Conservation (phyloP, 2,113 vertebrate genomes). For the Charina bottae region DNA sequence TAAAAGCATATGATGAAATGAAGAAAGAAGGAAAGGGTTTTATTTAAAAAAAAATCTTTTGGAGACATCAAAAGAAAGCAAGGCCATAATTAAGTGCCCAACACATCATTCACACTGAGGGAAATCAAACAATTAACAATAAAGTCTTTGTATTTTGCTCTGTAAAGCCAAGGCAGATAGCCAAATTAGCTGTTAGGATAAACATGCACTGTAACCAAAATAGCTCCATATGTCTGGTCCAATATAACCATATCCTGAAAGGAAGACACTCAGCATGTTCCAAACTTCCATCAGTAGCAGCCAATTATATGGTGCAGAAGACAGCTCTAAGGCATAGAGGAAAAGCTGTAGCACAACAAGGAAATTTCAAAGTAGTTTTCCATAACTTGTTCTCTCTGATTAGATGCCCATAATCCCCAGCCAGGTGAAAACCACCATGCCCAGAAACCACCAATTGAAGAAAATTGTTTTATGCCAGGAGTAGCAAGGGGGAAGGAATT, state of each 20-base stretch:
- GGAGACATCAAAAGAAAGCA: too few relatives aligned
- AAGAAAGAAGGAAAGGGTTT: slow-evolving; percentile 10
- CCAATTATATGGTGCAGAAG: not conserved
- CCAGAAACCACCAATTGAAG: not conserved
- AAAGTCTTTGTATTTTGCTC: not conserved
- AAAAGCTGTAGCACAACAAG: not conserved
- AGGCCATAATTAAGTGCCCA: too few relatives aligned
- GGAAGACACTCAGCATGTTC: not conserved
- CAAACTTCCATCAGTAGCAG: not conserved
- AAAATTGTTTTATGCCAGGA: not conserved
- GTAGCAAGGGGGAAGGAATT: not conserved
- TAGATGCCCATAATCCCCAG: not conserved
- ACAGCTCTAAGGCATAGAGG: not conserved
- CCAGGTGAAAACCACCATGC: not conserved
- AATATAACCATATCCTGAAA: not conserved
- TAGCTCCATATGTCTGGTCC: not conserved
- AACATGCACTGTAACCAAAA: not conserved
- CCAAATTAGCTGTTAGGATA: not conserved
- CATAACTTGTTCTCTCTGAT: not conserved
- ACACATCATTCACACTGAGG: not conserved
- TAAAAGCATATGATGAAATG: slow-evolving; percentile 10
- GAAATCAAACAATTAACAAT: not conserved
- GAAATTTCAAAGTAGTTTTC: not conserved
- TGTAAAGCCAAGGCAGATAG: not conserved
- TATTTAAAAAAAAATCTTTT: not conserved